Conservation (phyloP, 2,888 invertebrate species). For the Gnatocerus cornutus region DNA sequence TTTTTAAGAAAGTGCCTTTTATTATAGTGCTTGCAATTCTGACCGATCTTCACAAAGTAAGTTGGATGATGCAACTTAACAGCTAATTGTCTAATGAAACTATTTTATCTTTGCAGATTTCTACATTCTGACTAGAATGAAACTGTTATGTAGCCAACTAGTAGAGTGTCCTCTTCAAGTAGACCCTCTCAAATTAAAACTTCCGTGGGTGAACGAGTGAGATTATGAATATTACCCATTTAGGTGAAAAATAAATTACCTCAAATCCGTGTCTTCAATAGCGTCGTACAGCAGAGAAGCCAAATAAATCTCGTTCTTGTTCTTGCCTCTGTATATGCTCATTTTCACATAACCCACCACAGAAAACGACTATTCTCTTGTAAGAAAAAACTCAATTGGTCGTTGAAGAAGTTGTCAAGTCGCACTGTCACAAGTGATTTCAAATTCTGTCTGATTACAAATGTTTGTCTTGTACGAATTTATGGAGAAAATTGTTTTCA, state of each 20-base stretch:
- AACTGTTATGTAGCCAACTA: no score
- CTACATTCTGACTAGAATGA: no score
- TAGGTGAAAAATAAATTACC: slow-evolving; percentile 67
- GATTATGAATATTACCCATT: no score
- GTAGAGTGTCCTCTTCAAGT: no score
- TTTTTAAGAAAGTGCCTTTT: no score
- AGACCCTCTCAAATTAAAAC: no score
- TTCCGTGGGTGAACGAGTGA: no score
- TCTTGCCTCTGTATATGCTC: slow-evolving; percentile 63
- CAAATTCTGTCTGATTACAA: not conserved
- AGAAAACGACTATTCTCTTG: slow-evolving; percentile 4
- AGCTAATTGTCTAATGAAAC: no score
- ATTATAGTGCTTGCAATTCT: no score
- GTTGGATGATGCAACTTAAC: no score
- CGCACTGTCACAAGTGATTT: slow-evolving; percentile 3
- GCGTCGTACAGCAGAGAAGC: slow-evolving; percentile 76
- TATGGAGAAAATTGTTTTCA: slow-evolving; percentile 18
- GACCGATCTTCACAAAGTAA: no score
- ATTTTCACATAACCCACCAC: slow-evolving; percentile 61
- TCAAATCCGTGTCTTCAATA: slow-evolving; percentile 77
- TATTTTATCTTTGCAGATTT: no score
- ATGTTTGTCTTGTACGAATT: slow-evolving; percentile 11
- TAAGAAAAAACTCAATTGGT: slow-evolving; percentile 1
- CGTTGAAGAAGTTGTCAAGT: not conserved
- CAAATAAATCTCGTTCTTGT: slow-evolving; percentile 63